These are phyloP conservation scores for Macrocentrus cingulum DNA, from an alignment of 1,140 invertebrate species.

Conservation along the genomic window DNA sequence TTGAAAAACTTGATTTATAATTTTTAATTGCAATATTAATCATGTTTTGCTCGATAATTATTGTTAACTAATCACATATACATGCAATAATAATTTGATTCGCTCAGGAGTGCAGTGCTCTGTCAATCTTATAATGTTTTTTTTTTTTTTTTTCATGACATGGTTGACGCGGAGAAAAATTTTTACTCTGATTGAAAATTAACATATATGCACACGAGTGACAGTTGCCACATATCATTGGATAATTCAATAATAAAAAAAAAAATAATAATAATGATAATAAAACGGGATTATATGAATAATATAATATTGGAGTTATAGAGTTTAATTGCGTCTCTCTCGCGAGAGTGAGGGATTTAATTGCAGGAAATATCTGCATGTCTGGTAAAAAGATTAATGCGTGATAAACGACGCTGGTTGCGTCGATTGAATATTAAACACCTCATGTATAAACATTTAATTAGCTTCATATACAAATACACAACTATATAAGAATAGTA, in stretches of 20 bases:
- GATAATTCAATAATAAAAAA: too few relatives aligned
- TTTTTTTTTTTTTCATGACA: too few relatives aligned
- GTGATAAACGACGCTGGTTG: neutral
- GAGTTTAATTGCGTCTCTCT: too few relatives aligned
- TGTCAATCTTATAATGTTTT: too few relatives aligned
- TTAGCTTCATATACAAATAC: slow-evolving; percentile 2
- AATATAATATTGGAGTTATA: neutral
- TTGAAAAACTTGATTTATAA: too few relatives aligned
- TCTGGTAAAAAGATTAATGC: slow-evolving; percentile 2
- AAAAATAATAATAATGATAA: too few relatives aligned
- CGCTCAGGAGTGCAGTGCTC: neutral
- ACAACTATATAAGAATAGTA: neutral
- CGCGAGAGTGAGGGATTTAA: slow-evolving; percentile 4
- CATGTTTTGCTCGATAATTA: slow-evolving; percentile 1
- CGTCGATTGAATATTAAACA: slow-evolving; percentile 14
- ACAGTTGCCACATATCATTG: too few relatives aligned
- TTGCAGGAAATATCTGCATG: slow-evolving; percentile 5
- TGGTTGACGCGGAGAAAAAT: too few relatives aligned
- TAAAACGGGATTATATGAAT: neutral
- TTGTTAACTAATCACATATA: slow-evolving; percentile 3
- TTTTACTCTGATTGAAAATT: slow-evolving; percentile 21
- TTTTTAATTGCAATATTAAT: neutral
- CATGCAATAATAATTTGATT: neutral
- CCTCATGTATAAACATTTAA: slow-evolving; percentile 13
- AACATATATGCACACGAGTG: slow-evolving; percentile 20